phyloP scores from a whole-genome alignment of 1,140 invertebrate genomes.

The Sinonovacula constricta region DNA sequence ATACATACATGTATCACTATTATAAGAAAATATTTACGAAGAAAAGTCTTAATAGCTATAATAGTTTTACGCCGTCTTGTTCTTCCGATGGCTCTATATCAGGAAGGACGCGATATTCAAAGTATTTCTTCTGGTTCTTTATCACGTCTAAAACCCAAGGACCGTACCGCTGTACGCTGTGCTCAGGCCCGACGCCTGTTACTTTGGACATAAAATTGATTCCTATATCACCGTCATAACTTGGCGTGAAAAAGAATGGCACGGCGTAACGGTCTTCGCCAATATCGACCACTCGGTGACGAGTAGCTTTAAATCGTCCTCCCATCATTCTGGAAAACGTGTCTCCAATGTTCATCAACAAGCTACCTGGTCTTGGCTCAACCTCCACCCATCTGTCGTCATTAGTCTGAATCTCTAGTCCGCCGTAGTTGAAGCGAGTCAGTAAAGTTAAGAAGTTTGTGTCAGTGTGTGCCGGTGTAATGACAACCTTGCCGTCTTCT shows the following conservation, averaged over 20 bases:
- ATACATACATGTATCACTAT: too few species aligned
- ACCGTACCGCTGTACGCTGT: constrained; percentile 37
- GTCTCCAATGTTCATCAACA: constrained; percentile 62
- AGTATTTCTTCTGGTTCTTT: constrained; percentile 46
- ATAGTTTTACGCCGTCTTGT: too few species aligned
- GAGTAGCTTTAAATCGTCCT: constrained; percentile 54
- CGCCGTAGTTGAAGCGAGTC: constrained; percentile 51
- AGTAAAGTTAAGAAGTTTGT: constrained; percentile 57
- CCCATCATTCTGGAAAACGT: constrained; percentile 55
- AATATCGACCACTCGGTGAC: constrained; percentile 53
- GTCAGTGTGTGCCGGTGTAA: constrained; percentile 51
- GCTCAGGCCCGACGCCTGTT: constrained; percentile 31
- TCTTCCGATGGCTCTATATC: too few species aligned
- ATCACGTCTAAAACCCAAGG: constrained; percentile 45
- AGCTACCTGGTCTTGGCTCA: constrained; percentile 43
- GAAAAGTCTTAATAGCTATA: too few species aligned
- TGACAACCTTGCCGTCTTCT: constrained; percentile 44
- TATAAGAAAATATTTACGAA: too few species aligned
- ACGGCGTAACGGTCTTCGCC: constrained; percentile 51
- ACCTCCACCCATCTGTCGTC: constrained; percentile 49
- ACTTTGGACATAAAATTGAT: constrained; percentile 42
- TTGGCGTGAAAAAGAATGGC: constrained; percentile 61
- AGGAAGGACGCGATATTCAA: constrained; percentile 40
- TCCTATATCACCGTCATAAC: constrained; percentile 53
- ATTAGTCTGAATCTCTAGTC: constrained; percentile 44